Percentiles rank a stretch among this genome's conserved stretches.
Conservation (phyloP, 2,888 invertebrate genomes). For the Glyphotaelius pellucidus region DNA sequence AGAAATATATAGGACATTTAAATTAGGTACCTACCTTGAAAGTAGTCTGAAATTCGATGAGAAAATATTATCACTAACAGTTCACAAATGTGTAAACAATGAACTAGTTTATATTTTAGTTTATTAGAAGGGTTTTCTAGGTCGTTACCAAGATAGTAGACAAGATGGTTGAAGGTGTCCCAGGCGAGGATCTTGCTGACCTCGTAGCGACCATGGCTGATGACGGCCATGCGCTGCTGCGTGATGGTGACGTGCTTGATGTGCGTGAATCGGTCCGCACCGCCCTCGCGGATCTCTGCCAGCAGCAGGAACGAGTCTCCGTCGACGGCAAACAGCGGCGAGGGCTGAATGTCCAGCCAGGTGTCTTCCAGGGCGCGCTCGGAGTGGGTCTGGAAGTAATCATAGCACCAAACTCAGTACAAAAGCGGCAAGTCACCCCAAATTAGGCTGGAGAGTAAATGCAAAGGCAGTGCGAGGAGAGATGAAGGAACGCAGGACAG, state of each 20-base stretch:
- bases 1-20: no score
- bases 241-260: constrained; percentile 91
- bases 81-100: no score
- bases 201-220: constrained; percentile 92
- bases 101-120: no score
- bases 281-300: constrained; percentile 90
- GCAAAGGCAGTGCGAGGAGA: no score
- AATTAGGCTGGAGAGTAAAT: no score
- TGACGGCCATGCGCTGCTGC: constrained; percentile 89
- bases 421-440: no score
- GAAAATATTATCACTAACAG: no score
- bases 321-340: constrained; percentile 90
- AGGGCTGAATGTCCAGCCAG: constrained; percentile 91
- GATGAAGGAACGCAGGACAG: no score
- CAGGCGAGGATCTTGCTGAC: constrained; percentile 89
- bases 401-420: not conserved
- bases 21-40: no score
- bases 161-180: constrained; percentile 89
- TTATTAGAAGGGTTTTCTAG: no score
- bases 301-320: constrained; percentile 90
- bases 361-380: constrained; percentile 90
- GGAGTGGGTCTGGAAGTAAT: constrained; percentile 81
- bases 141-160: constrained; percentile 81
- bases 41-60: no score
- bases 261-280: constrained; percentile 90